Evolutionary conservation across 2,797 vertebrate species (phyloP).

Genomic region (Vultur gryphus): DNA sequence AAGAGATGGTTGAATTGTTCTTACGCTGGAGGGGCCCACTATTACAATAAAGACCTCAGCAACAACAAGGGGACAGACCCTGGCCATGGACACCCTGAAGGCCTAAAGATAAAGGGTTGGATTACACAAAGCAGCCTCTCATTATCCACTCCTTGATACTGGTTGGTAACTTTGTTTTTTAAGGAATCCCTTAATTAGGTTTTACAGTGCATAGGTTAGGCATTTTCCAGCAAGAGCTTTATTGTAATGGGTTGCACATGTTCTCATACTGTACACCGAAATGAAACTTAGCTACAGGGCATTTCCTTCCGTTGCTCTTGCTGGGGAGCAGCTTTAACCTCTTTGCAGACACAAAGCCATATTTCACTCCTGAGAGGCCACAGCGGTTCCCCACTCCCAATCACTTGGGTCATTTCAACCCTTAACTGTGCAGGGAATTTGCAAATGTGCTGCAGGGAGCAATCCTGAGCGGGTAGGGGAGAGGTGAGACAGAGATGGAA

Average conservation of each 20-base stretch:
- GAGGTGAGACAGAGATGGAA: background rate
- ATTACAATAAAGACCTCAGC: background rate
- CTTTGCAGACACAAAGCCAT: conserved; percentile 47
- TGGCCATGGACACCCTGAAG: conserved; percentile 6
- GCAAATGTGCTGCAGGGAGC: background rate
- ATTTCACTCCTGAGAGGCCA: conserved; percentile 4
- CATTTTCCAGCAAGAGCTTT: conserved; percentile 64
- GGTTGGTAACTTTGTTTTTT: conserved; percentile 47
- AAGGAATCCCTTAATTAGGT: conserved; percentile 66
- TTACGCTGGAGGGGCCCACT: background rate
- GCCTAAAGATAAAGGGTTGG: conserved; percentile 50
- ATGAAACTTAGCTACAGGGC: conserved; percentile 63
- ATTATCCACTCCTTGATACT: conserved; percentile 61
- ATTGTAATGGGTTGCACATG: conserved; percentile 66
- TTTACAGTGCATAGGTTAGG: conserved; percentile 67
- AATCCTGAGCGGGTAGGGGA: background rate
- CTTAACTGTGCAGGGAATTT: background rate
- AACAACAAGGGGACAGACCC: conserved; percentile 10
- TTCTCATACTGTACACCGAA: conserved; percentile 49
- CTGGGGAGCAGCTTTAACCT: conserved; percentile 50
- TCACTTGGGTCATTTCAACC: background rate
- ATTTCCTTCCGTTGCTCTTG: conserved; percentile 60
- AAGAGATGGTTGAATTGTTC: background rate
- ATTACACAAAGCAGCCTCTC: conserved; percentile 63
- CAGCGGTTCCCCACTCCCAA: background rate